Evolutionary conservation across 2,113 vertebrate genomes (phyloP).

Genomic region (Lontra canadensis): DNA sequence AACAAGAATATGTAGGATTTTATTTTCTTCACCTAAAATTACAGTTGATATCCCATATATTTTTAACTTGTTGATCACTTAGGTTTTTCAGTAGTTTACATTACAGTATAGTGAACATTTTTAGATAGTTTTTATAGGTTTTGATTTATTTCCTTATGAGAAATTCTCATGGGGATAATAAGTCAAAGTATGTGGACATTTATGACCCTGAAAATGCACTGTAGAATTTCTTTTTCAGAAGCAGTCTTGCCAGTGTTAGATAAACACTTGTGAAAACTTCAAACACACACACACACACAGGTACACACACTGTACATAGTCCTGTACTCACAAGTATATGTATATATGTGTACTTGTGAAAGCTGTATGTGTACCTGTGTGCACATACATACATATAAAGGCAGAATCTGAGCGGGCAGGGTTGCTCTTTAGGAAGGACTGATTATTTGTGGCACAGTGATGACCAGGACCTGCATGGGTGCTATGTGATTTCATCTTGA

Average conservation of each 20-base stretch:
- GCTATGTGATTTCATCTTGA: background rate
- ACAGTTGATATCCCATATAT: background rate
- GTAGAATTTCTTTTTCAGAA: slow-evolving; percentile 29
- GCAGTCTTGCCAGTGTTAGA: background rate
- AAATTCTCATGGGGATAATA: slow-evolving; percentile 1
- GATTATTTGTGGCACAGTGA: background rate
- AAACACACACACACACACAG: background rate
- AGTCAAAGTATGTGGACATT: background rate
- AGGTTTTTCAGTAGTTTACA: background rate
- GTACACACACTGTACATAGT: background rate
- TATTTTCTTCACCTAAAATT: slow-evolving; percentile 31
- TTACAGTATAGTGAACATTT: slow-evolving; percentile 11
- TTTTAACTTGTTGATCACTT: slow-evolving; percentile 25
- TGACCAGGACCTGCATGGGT: background rate
- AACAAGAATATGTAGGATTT: slow-evolving; percentile 1
- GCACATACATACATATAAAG: background rate
- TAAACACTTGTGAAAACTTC: background rate
- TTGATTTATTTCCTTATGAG: slow-evolving; percentile 27
- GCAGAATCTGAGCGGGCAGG: background rate
- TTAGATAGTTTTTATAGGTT: background rate
- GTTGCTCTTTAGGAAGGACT: background rate
- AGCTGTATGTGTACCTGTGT: background rate
- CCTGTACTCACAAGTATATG: background rate
- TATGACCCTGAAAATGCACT: background rate
- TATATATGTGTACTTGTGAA: background rate